A percentile compares a stretch with the other conserved stretches of the same genome.
phyloP scores from a whole-genome alignment of 1,140 invertebrate genomes.

The Laupala kohalensis region DNA sequence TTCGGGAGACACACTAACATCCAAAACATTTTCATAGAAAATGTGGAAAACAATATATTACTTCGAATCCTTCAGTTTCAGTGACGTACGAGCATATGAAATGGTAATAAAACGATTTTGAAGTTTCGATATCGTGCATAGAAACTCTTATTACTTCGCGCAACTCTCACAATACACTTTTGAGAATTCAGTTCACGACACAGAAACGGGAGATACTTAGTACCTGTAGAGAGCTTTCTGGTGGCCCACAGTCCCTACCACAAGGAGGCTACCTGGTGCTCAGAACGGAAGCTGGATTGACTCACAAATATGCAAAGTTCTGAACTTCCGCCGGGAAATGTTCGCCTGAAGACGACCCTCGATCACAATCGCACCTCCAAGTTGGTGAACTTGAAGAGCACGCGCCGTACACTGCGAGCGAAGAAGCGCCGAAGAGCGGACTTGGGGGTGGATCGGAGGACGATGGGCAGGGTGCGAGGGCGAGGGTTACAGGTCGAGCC shows the following conservation, averaged over 20 bases:
- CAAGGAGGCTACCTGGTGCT: neutral
- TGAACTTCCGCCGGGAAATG: neutral
- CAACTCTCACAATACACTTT: too few relatives aligned
- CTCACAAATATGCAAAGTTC: neutral
- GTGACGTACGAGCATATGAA: too few relatives aligned
- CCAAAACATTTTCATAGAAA: too few relatives aligned
- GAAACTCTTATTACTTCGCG: too few relatives aligned
- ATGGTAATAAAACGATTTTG: too few relatives aligned
- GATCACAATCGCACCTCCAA: neutral
- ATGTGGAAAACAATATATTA: too few relatives aligned
- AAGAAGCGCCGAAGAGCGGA: neutral
- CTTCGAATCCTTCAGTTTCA: too few relatives aligned
- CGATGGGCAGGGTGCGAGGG: neutral
- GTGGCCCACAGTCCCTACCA: neutral
- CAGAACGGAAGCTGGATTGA: neutral
- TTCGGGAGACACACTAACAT: too few relatives aligned
- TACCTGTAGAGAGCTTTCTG: neutral
- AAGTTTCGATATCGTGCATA: too few relatives aligned
- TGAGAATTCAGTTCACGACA: too few relatives aligned
- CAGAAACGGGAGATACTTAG: neutral
- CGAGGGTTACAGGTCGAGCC: too few relatives aligned
- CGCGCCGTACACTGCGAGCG: neutral
- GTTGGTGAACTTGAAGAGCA: neutral
- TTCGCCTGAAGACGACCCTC: neutral
- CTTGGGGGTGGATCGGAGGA: too few relatives aligned